These are phyloP conservation scores for Stictocephala bisonia DNA, from an alignment of 2,888 invertebrate genomes.

Conservation along the genomic window DNA sequence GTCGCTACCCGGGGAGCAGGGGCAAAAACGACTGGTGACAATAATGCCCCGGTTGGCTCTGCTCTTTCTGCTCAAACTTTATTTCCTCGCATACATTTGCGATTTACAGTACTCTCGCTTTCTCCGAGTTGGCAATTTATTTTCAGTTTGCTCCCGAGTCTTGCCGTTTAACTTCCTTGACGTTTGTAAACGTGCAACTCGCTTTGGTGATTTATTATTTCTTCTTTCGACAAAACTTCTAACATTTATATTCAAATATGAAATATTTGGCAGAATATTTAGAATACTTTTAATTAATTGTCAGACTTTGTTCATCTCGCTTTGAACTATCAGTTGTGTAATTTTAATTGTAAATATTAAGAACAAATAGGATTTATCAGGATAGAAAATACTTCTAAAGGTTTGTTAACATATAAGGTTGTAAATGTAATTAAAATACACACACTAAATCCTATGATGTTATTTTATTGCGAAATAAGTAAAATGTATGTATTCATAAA, in stretches of 20 bases:
- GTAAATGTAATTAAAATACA: too few species aligned
- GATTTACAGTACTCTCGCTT: not conserved
- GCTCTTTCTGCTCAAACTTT: constrained; percentile 26
- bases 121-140: constrained; percentile 9
- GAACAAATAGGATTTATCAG: too few species aligned
- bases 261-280: too few species aligned
- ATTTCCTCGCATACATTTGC: constrained; percentile 35
- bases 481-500: too few species aligned
- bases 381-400: too few species aligned
- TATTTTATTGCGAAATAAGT: too few species aligned
- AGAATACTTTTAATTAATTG: not conserved
- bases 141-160: not conserved
- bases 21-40: constrained; percentile 6
- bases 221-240: too few species aligned
- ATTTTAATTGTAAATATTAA: too few species aligned
- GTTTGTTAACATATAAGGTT: too few species aligned
- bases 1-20: not conserved
- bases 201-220: not conserved
- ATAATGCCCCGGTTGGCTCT: not conserved
- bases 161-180: constrained; percentile 4
- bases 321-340: too few species aligned
- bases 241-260: too few species aligned
- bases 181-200: not conserved
- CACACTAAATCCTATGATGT: too few species aligned
- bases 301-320: not conserved